phyloP scores from a whole-genome alignment of 2,113 vertebrate species.

The Myanophis thanlyinensis region DNA sequence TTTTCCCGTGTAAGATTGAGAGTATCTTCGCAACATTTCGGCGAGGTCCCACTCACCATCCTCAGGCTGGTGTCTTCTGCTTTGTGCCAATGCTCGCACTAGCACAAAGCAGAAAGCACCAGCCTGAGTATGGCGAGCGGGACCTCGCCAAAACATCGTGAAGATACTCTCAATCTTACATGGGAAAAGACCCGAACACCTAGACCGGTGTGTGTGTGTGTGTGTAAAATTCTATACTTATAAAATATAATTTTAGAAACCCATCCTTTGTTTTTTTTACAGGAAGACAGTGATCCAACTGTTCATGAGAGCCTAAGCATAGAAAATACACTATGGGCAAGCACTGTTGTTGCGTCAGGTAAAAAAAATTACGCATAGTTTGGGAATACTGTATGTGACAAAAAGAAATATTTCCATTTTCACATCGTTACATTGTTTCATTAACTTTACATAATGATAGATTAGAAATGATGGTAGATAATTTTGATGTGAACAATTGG shows the following conservation, averaged over 20 bases:
- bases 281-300: slow-evolving; percentile 93
- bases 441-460: neutral
- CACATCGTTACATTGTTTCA: neutral
- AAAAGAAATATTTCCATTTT: neutral
- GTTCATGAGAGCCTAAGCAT: slow-evolving; percentile 92
- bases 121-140: too few relatives aligned
- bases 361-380: slow-evolving; percentile 38
- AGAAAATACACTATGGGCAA: slow-evolving; percentile 96
- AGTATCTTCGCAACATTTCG: too few relatives aligned
- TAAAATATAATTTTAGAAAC: neutral
- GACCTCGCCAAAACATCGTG: too few relatives aligned
- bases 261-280: slow-evolving; percentile 28
- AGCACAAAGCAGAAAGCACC: too few relatives aligned
- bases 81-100: too few relatives aligned
- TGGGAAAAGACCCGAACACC: too few relatives aligned
- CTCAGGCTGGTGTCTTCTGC: too few relatives aligned
- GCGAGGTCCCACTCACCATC: too few relatives aligned
- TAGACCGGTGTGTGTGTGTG: too few relatives aligned
- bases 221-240: slow-evolving; percentile 6
- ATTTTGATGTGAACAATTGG: neutral
- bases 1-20: too few relatives aligned
- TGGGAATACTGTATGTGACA: neutral
- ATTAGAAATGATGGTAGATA: neutral
- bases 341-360: slow-evolving; percentile 97
- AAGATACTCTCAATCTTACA: too few relatives aligned